phyloP scores from a whole-genome alignment of 1,140 invertebrate species.

The Hylyphantes graminicola region DNA sequence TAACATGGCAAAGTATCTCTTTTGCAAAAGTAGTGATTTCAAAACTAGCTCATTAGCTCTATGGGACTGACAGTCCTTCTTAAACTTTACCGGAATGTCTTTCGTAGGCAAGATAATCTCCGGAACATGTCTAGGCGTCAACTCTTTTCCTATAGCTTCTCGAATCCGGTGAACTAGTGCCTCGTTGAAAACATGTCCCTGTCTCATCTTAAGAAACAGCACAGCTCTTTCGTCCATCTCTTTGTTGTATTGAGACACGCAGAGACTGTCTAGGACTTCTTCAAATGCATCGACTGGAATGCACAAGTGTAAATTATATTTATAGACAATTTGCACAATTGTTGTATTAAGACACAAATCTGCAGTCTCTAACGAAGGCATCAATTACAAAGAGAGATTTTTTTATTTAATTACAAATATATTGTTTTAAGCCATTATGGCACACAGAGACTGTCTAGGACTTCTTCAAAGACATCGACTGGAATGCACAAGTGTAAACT shows the following conservation, averaged over 20 bases:
- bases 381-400: too few species aligned
- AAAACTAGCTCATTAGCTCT: too few species aligned
- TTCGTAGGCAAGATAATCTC: constrained; percentile 68
- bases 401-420: too few species aligned
- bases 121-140: constrained; percentile 72
- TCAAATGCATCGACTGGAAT: constrained; percentile 69
- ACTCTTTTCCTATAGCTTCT: constrained; percentile 67
- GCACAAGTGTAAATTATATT: background rate
- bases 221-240: constrained; percentile 71
- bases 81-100: constrained; percentile 71
- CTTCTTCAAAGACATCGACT: constrained; percentile 70
- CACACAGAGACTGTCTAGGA: constrained; percentile 73
- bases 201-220: constrained; percentile 71
- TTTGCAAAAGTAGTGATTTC: too few species aligned
- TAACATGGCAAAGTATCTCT: too few species aligned
- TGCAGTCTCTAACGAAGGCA: too few species aligned
- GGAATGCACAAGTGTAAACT: background rate
- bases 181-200: constrained; percentile 66
- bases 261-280: constrained; percentile 72
- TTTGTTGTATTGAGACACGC: constrained; percentile 68
- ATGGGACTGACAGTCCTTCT: too few species aligned
- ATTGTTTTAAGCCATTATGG: too few species aligned
- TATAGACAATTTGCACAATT: too few species aligned
- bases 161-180: constrained; percentile 68
- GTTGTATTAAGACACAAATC: too few species aligned